Conservation (phyloP, 2,113 vertebrate genomes). For the Nyctibius bracteatus region DNA sequence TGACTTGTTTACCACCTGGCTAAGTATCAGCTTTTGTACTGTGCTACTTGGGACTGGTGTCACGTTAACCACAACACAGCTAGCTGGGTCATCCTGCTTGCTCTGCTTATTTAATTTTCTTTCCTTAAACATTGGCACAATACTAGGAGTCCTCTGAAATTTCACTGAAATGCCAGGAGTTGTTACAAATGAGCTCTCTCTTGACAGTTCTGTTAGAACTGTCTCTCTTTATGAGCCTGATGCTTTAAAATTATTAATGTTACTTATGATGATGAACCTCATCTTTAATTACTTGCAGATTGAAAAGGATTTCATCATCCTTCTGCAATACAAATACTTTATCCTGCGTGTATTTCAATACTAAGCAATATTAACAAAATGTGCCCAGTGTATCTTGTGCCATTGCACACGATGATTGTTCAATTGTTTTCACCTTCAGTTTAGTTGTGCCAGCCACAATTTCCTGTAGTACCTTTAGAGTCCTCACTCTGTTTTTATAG, state of each 20-base stretch:
- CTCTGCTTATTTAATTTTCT: neutral
- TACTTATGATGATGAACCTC: neutral
- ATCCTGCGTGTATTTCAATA: neutral
- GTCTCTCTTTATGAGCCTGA: neutral
- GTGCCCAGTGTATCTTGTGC: neutral
- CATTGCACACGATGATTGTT: neutral
- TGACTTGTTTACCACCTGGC: slow-evolving; percentile 5
- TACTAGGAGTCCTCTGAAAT: neutral
- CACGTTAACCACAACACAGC: neutral
- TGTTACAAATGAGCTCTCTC: neutral
- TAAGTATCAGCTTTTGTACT: neutral
- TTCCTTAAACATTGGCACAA: slow-evolving; percentile 30
- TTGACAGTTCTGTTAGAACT: neutral
- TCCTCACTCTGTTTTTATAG: neutral
- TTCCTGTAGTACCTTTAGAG: neutral
- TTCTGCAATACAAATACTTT: neutral
- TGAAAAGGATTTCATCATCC: neutral
- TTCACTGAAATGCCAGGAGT: neutral
- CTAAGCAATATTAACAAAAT: neutral
- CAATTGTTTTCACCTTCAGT: neutral
- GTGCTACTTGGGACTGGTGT: neutral
- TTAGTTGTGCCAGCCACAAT: neutral
- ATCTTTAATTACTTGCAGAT: neutral
- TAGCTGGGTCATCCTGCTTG: slow-evolving; percentile 36
- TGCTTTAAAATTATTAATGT: neutral